Evolutionary conservation across 2,113 vertebrate species (phyloP).

Genomic region (Cardinalis cardinalis): DNA sequence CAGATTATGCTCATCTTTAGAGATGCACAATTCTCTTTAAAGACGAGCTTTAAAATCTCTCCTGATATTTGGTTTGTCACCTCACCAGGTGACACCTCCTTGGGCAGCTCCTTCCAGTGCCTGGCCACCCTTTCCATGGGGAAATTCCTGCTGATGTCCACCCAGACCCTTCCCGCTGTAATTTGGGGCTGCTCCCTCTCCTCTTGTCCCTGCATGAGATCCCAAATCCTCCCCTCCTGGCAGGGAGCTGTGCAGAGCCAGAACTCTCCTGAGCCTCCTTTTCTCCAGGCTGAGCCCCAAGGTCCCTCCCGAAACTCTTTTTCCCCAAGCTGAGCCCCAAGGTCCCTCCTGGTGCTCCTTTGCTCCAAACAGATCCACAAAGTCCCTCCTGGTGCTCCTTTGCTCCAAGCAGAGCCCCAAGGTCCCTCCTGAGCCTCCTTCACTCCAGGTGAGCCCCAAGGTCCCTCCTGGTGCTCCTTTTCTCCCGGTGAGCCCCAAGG

Average conservation of each 20-base stretch:
- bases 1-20: background rate
- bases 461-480: too few species aligned
- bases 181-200: background rate
- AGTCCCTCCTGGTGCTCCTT: too few species aligned
- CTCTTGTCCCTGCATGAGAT: background rate
- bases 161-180: accelerated
- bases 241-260: background rate
- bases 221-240: background rate
- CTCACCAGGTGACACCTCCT: background rate
- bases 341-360: background rate
- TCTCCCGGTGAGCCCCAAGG: too few species aligned
- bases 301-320: background rate
- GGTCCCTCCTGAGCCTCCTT: background rate
- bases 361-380: background rate
- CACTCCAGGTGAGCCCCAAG: background rate
- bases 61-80: background rate
- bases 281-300: background rate
- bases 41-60: background rate
- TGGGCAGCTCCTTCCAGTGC: background rate
- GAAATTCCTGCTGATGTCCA: background rate
- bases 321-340: background rate
- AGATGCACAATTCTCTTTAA: background rate
- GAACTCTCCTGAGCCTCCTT: background rate
- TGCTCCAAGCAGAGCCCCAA: too few species aligned
- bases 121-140: accelerated